These are phyloP conservation scores for Euura lappo DNA, from an alignment of 1,140 invertebrate genomes.

Conservation along the genomic window DNA sequence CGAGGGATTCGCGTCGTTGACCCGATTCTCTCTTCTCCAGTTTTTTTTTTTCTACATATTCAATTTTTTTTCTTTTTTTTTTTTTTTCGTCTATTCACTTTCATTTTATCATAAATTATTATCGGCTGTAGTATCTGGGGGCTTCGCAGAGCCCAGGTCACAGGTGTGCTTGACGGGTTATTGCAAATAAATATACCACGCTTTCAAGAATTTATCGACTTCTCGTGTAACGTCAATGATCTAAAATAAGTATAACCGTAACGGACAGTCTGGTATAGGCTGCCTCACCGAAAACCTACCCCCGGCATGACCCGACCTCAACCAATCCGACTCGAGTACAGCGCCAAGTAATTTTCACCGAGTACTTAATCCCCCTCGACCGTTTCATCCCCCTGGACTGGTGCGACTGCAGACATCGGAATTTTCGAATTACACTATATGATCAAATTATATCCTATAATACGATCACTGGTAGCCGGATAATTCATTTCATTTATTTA, in stretches of 20 bases:
- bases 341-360: no score
- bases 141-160: slow-evolving; percentile 1
- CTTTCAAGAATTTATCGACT: slow-evolving; percentile 32
- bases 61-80: background rate
- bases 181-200: slow-evolving; percentile 46
- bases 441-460: no score
- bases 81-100: slow-evolving; percentile 30
- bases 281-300: background rate
- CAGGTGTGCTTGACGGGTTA: slow-evolving; percentile 39
- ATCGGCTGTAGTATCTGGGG: slow-evolving; percentile 14
- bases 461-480: no score
- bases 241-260: slow-evolving; percentile 6
- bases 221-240: slow-evolving; percentile 18
- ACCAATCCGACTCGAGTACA: no score
- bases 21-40: background rate
- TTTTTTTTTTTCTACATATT: background rate
- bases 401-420: no score
- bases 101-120: slow-evolving; percentile 45
- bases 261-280: background rate
- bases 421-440: no score
- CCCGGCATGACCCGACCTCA: background rate
- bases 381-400: no score
- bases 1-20: no score
- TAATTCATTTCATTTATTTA: no score
- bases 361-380: no score